Percentiles rank a stretch among this genome's conserved stretches.
Conservation (phyloP, 64 coral and sea anemone genomes). For the Catalaphyllia jardinei region DNA sequence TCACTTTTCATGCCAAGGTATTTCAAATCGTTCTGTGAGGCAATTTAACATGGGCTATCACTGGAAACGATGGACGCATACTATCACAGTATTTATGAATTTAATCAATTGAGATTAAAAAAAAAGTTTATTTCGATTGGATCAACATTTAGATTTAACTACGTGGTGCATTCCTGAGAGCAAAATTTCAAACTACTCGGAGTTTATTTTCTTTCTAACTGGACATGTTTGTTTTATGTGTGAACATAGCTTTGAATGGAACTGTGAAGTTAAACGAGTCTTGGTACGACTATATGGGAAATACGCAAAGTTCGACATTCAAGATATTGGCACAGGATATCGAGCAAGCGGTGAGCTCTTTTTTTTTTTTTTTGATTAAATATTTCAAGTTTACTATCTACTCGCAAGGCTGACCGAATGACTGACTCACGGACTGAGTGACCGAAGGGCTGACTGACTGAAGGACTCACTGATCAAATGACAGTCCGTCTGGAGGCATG, state of each 20-base stretch:
- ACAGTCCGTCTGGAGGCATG: no score
- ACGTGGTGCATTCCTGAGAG: no score
- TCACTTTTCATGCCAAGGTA: no score
- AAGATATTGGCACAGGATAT: slow-evolving; percentile 62
- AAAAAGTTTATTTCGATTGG: no score
- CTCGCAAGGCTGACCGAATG: neutral
- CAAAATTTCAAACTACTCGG: neutral
- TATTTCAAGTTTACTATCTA: no score
- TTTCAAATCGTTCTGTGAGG: no score
- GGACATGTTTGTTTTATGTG: neutral
- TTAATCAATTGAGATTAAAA: no score
- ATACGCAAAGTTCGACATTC: slow-evolving; percentile 47
- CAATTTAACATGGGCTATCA: no score
- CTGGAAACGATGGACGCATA: no score
- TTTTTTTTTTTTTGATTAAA: no score
- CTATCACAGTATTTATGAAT: no score
- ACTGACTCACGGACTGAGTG: neutral
- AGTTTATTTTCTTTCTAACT: neutral
- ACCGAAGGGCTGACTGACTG: neutral
- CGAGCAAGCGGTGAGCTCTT: slow-evolving; percentile 38
- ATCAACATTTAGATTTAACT: no score
- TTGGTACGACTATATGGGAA: slow-evolving; percentile 67
- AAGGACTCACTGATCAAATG: neutral
- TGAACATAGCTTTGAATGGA: slow-evolving; percentile 31
- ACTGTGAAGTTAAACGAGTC: slow-evolving; percentile 45